Base-by-base conservation (phyloP, 1,140 invertebrate species). In the Drosophila quadrilineata region DNA sequence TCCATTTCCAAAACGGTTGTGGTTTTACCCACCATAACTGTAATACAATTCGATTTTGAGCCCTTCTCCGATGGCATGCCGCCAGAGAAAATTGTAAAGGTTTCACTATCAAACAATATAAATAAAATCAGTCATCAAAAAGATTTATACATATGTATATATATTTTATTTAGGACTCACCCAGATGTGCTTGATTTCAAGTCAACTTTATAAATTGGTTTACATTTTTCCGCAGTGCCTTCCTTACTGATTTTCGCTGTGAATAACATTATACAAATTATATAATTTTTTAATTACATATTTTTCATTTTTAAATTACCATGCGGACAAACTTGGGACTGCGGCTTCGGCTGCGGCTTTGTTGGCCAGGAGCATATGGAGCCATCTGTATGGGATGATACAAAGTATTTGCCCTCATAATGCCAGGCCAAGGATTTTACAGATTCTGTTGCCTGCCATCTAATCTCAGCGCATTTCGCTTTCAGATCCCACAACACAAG, bases 1-100 rank as follows among this genome's bases (percentile, higher is more conserved):
- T 99, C 98, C 98, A 99, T 99, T 92, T 99, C 98, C 70, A 99
- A 91, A 45, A 99, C 97, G 1, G 98, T 99, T 31, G 97, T 98
- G 63, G 95, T 95, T 92, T 98, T 97, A 26, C 89, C 89, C 90
- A 97, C 96, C 87, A 99, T 96, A 57, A 99, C 96, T 16, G 98
- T 98, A 88, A 99, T 95, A 90, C 97, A 97, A 63, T 98, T 98
- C 54, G 97, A 96, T 80, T 95, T 92, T 53, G 96, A 95, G 60
- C 95, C 94, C 90, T 95, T 94, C 89, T 98, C 97, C 82, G 94
- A 94, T 35, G 97, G 94, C 91, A 98, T 93, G 28, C 98, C 98
- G 75, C 98, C 98, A 70, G 96, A 98, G 93, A 99, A 99, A 92
- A 99, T 95, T 77, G 97, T 93, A 91, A 95, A 96, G 14, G 95